These are phyloP conservation scores for Meteorus sp. DNA, from an alignment of 1,140 invertebrate genomes.

Conservation along the genomic window DNA sequence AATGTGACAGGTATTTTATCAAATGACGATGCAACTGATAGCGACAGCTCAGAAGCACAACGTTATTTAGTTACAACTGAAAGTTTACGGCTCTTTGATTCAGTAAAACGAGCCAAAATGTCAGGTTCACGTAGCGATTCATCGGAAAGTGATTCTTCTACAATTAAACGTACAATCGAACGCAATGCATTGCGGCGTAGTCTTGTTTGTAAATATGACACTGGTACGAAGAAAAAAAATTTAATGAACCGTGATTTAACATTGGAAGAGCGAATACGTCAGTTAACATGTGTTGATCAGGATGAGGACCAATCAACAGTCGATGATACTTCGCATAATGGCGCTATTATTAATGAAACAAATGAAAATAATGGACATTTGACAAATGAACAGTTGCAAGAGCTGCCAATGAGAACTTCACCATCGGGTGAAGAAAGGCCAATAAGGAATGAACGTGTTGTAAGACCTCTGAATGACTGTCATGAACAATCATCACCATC, in stretches of 20 bases:
- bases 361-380: no score
- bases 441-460: conserved; percentile 11
- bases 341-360: no score
- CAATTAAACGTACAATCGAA: conserved; percentile 69
- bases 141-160: conserved; percentile 61
- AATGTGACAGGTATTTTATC: conserved; percentile 19
- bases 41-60: conserved; percentile 47
- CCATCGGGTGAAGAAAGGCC: conserved; percentile 47
- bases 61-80: conserved; percentile 68
- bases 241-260: conserved; percentile 60
- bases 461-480: conserved; percentile 16
- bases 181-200: conserved; percentile 72
- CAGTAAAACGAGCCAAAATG: conserved; percentile 64
- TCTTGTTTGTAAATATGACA: conserved; percentile 66
- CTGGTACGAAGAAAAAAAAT: conserved; percentile 49
- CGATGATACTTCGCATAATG: conserved; percentile 27
- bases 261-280: conserved; percentile 76
- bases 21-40: conserved; percentile 31
- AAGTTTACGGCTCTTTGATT: conserved; percentile 67
- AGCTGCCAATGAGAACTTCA: conserved; percentile 40
- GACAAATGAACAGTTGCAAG: conserved; percentile 23
- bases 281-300: conserved; percentile 79
- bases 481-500: conserved; percentile 22
- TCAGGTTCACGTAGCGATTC: conserved; percentile 47
- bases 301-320: conserved; percentile 60